phyloP scores from a whole-genome alignment of 2,113 vertebrate species.

The Gasterosteus nipponicus region DNA sequence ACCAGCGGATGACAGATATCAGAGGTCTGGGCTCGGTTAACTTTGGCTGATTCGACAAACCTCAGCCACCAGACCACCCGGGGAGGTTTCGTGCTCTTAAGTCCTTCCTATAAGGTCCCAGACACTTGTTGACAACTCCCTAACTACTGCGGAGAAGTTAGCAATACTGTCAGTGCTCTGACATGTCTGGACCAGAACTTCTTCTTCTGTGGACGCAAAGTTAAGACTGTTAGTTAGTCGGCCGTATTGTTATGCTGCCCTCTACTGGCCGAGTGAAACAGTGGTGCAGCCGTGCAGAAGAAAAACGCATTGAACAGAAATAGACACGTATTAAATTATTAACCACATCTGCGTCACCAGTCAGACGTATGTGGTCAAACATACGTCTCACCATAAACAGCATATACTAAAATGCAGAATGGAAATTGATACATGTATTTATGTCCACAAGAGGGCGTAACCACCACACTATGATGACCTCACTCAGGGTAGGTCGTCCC shows the following conservation, averaged over 20 bases:
- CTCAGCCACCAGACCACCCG: background rate
- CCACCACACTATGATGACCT: constrained; percentile 13
- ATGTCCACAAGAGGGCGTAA: constrained; percentile 40
- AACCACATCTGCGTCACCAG: background rate
- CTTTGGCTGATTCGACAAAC: background rate
- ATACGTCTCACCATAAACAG: background rate
- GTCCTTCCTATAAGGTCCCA: background rate
- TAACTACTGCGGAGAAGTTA: constrained; percentile 48
- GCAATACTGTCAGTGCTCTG: constrained; percentile 29
- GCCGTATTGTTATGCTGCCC: constrained; percentile 18
- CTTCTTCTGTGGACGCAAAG: constrained; percentile 48
- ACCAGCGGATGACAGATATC: constrained; percentile 33
- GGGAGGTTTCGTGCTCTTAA: background rate
- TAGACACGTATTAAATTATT: background rate
- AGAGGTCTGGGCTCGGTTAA: constrained; percentile 7
- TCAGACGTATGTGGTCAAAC: background rate
- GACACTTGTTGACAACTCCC: constrained; percentile 44
- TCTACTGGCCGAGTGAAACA: constrained; percentile 28
- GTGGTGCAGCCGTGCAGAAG: no score
- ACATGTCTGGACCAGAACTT: constrained; percentile 44
- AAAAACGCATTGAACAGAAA: background rate
- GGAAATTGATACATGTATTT: background rate
- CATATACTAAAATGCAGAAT: background rate
- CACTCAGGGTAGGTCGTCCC: background rate
- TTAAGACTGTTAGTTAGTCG: background rate